Percentiles rank a stretch among this genome's conserved stretches.
Conservation (phyloP, 2,113 vertebrate species). For the Lutjanus erythropterus region DNA sequence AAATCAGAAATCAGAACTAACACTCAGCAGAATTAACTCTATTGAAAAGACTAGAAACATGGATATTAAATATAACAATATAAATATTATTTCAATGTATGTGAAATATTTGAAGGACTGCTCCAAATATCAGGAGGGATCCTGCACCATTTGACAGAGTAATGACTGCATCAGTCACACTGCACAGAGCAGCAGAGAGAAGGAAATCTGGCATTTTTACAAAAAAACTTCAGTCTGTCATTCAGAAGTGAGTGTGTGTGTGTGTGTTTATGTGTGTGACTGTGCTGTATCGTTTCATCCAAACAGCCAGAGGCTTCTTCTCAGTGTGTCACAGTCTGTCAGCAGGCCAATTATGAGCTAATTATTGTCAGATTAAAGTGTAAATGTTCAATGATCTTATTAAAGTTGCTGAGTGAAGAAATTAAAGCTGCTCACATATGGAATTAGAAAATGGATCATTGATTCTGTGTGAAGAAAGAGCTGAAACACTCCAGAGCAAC, state of each 20-base stretch:
- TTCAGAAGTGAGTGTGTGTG: neutral
- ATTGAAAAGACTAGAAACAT: too few species aligned
- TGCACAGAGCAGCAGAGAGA: neutral
- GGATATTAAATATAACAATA: too few species aligned
- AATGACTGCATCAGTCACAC: neutral
- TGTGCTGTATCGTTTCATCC: neutral
- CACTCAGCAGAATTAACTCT: too few species aligned
- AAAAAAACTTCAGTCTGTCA: neutral
- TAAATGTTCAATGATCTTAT: neutral
- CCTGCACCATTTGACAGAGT: neutral
- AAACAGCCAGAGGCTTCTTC: neutral
- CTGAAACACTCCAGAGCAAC: neutral
- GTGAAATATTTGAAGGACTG: neutral
- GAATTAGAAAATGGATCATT: neutral
- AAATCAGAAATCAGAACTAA: too few species aligned
- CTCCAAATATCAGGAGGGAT: neutral
- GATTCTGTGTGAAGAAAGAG: neutral
- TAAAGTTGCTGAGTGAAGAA: neutral
- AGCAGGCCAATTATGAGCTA: neutral
- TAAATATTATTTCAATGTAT: too few species aligned
- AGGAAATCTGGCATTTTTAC: neutral
- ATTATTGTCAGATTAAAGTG: neutral
- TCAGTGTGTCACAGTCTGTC: neutral
- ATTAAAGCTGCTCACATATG: neutral
- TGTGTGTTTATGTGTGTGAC: neutral